phyloP scores from a whole-genome alignment of 2,797 vertebrate species.

The Bucorvus abyssinicus region DNA sequence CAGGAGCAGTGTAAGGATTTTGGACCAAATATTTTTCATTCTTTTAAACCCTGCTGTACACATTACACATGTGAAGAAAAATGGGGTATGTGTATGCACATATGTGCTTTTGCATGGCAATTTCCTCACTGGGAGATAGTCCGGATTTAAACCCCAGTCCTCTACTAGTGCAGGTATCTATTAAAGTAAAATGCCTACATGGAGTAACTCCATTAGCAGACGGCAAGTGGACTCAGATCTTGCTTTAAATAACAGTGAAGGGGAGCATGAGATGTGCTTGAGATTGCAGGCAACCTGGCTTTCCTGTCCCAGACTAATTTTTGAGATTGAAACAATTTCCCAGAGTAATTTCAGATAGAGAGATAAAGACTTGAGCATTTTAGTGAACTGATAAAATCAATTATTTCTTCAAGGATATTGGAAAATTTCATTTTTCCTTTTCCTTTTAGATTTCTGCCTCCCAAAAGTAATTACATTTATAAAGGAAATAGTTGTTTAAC shows the following conservation, averaged over 20 bases:
- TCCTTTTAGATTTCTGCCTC: background rate
- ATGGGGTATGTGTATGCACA: rapidly evolving
- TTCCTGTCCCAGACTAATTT: background rate
- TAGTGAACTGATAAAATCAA: background rate
- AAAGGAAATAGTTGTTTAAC: background rate
- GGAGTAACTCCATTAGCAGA: background rate
- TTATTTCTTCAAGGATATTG: background rate
- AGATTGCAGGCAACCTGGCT: background rate
- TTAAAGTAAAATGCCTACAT: background rate
- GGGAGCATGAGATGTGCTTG: background rate
- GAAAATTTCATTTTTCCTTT: background rate
- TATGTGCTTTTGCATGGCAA: background rate
- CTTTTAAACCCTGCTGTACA: background rate
- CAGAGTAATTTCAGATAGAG: conserved; percentile 5
- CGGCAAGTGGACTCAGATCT: background rate
- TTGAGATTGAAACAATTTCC: conserved; percentile 2
- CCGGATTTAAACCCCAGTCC: background rate
- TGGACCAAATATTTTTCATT: background rate
- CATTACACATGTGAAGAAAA: background rate
- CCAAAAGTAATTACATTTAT: background rate
- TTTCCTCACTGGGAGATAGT: background rate
- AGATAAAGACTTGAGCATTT: background rate
- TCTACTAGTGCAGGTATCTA: background rate
- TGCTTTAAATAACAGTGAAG: background rate
- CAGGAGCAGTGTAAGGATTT: background rate